phyloP scores from a whole-genome alignment of 2,113 vertebrate genomes.

The Chloebia gouldiae region DNA sequence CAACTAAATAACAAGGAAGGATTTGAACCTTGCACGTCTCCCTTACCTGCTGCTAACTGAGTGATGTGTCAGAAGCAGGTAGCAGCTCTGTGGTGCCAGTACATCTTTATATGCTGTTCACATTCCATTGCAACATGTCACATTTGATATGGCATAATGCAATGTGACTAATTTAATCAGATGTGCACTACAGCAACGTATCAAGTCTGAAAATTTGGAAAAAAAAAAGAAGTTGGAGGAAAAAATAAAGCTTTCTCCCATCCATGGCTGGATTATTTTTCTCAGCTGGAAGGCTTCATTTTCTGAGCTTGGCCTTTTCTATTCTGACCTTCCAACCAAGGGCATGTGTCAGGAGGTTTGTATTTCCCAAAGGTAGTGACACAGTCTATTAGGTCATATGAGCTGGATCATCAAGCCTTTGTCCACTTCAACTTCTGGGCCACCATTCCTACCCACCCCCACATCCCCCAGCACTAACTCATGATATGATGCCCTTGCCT shows the following conservation, averaged over 20 bases:
- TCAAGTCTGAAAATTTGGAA: constrained; percentile 23
- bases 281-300: constrained; percentile 54
- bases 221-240: background rate
- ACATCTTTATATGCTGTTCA: constrained; percentile 61
- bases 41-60: background rate
- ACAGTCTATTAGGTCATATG: constrained; percentile 54
- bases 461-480: background rate
- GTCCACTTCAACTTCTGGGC: constrained; percentile 50
- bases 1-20: background rate
- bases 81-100: constrained; percentile 5
- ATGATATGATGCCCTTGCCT: background rate
- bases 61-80: background rate
- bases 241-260: constrained; percentile 33
- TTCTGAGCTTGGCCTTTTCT: constrained; percentile 56
- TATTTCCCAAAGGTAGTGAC: constrained; percentile 63
- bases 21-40: background rate
- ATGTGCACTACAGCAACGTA: constrained; percentile 51
- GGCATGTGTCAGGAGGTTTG: constrained; percentile 42
- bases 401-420: constrained; percentile 29
- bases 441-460: constrained; percentile 20
- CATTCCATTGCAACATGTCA: constrained; percentile 67
- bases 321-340: constrained; percentile 69
- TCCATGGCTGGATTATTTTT: constrained; percentile 61
- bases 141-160: constrained; percentile 57
- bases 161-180: constrained; percentile 76